Percentiles rank a stretch among this genome's conserved stretches.
phyloP scores from a whole-genome alignment of 2,888 invertebrate genomes.

The Drosophila mulleri region DNA sequence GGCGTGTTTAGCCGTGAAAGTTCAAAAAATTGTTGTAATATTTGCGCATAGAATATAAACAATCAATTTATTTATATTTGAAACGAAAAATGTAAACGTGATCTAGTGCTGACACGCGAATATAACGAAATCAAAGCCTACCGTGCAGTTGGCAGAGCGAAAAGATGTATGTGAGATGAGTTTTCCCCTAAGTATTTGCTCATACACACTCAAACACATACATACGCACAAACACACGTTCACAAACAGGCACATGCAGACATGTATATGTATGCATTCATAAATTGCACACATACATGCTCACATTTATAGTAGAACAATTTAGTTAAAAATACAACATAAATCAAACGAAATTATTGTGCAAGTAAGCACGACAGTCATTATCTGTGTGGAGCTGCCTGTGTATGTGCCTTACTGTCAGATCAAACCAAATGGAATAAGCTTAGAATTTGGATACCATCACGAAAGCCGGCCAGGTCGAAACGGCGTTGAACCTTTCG shows the following conservation, averaged over 20 bases:
- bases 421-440: constrained; percentile 19
- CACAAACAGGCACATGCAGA: constrained; percentile 14
- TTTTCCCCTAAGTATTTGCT: constrained; percentile 34
- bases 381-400: constrained; percentile 27
- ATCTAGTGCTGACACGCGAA: constrained; percentile 19
- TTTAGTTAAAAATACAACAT: constrained; percentile 58
- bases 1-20: constrained; percentile 50
- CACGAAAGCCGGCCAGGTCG: constrained; percentile 57
- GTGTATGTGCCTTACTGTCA: constrained; percentile 24
- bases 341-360: constrained; percentile 65
- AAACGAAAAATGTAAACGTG: constrained; percentile 47
- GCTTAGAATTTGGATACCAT: constrained; percentile 21
- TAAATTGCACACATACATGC: constrained; percentile 37
- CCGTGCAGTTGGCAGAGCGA: constrained; percentile 26
- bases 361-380: constrained; percentile 20
- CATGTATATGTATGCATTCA: constrained; percentile 20
- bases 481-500: constrained; percentile 67
- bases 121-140: constrained; percentile 34
- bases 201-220: constrained; percentile 4
- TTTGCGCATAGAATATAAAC: constrained; percentile 35
- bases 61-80: constrained; percentile 29
- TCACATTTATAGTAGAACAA: constrained; percentile 51
- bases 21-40: constrained; percentile 27
- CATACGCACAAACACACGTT: constrained; percentile 14
- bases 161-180: constrained; percentile 43